Evolutionary conservation across 1,140 invertebrate species (phyloP), one percentile per base, ranked within the genome.

Genomic region (Bombus terrestris): DNA sequence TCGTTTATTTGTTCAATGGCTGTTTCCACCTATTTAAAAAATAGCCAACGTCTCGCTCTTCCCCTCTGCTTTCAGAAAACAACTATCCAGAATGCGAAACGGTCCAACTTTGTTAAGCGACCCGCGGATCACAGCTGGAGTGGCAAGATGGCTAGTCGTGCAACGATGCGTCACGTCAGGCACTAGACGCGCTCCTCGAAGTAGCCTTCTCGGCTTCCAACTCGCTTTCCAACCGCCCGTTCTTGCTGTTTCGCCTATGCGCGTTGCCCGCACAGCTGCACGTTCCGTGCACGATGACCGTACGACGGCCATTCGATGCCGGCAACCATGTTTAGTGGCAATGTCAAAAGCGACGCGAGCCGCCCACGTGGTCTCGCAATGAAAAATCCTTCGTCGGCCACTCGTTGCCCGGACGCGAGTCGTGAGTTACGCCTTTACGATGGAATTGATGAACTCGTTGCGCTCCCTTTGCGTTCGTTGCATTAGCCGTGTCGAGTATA

Each of bases 391-490:
- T 83, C 77, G 62, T 68, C 77, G 83, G 78, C 78, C 83, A 83
- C 83, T 88, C 86, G 88, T 89, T 89, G 88, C 72, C 66, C 87
- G 72, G 64, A 47, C 62, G 43, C 28, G 43, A 53, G 47, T 53
- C 80, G 43, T 75, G 80, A 89, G 87, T 79, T 86, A 89, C 83
- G 73, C 83, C 43, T 47, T 47, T 15, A 47, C 80, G 66, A 86
- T 69, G 72, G 85, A 89, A 89, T 89, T 83, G 88, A 89, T 82
- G 79, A 89, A 88, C 88, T 89, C 86, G 83, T 89, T 88, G 85
- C 88, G 81, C 72, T 53, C 72, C n/a, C 72, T 43, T 74, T 53
- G 25, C 72, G 72, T 43, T 64, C 39, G 22, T 79, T 57, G 64
- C 72, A 75, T 79, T 82, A 47, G n/a, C 47, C 47, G 47, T 13